Percentiles rank a stretch among this genome's conserved stretches.
Conservation (phyloP, 2,113 vertebrate species). For the Aphyosemion australe region DNA sequence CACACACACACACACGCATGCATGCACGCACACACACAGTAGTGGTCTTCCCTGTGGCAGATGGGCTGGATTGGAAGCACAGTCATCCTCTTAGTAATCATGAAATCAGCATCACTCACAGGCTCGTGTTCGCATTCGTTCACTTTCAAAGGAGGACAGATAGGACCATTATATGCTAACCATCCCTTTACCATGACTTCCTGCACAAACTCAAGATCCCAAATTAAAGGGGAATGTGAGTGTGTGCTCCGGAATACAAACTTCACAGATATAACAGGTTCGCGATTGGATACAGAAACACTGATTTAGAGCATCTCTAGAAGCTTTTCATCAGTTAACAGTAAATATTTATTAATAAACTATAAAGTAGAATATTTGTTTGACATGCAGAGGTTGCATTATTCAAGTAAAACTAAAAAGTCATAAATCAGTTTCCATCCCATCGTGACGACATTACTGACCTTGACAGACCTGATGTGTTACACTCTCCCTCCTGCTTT, state of each 20-base stretch:
- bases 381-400: background rate
- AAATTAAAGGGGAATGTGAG: background rate
- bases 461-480: background rate
- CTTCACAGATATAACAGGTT: too few species aligned
- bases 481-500: background rate
- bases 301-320: too few species aligned
- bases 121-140: slow-evolving; percentile 12
- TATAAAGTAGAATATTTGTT: background rate
- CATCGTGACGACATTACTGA: background rate
- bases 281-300: too few species aligned
- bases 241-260: too few species aligned
- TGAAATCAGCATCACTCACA: slow-evolving; percentile 54
- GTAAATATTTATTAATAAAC: background rate
- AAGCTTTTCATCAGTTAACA: too few species aligned
- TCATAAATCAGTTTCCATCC: background rate
- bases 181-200: background rate
- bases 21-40: slow-evolving; percentile 8
- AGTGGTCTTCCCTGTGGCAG: slow-evolving; percentile 55
- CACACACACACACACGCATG: slow-evolving; percentile 7
- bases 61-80: slow-evolving; percentile 59
- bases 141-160: background rate
- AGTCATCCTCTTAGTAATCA: slow-evolving; percentile 62
- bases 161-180: too few species aligned
- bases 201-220: background rate
- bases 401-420: background rate